Conservation (phyloP, 2,797 vertebrate species). For the Todus mexicanus region DNA sequence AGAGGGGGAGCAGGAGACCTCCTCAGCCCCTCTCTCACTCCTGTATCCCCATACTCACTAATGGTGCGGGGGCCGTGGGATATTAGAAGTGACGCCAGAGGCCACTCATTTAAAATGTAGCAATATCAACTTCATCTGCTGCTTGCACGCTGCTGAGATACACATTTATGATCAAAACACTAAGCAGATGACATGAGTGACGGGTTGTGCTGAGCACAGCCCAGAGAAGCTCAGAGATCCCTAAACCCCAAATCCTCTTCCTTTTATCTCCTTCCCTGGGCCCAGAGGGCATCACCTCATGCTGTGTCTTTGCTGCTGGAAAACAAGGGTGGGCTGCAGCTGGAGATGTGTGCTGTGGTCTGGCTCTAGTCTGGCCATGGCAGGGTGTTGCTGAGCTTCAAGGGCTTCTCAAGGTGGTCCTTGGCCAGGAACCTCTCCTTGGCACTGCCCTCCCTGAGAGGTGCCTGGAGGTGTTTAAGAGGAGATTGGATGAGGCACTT, state of each 20-base stretch:
- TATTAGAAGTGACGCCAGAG: neutral
- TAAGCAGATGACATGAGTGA: neutral
- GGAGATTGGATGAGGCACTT: too few relatives aligned
- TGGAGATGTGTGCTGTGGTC: neutral
- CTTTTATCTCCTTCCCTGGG: neutral
- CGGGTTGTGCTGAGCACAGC: neutral
- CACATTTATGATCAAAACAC: neutral
- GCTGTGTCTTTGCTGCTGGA: neutral
- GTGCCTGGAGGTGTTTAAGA: too few relatives aligned
- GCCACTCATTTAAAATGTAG: neutral
- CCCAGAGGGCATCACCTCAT: neutral
- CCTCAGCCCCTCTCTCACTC: neutral
- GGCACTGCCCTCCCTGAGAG: neutral
- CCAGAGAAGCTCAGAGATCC: neutral
- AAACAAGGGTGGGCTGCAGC: neutral
- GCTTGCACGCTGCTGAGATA: neutral
- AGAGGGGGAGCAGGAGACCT: neutral
- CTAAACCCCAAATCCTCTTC: neutral
- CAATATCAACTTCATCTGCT: neutral
- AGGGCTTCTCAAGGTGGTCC: neutral
- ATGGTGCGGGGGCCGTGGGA: too few relatives aligned
- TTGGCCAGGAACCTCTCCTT: neutral
- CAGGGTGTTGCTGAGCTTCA: neutral
- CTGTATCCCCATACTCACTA: neutral
- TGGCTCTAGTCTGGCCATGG: fast-evolving